Evolutionary conservation across 2,797 vertebrate genomes (phyloP).

Genomic region (Lagorchestes hirsutus): DNA sequence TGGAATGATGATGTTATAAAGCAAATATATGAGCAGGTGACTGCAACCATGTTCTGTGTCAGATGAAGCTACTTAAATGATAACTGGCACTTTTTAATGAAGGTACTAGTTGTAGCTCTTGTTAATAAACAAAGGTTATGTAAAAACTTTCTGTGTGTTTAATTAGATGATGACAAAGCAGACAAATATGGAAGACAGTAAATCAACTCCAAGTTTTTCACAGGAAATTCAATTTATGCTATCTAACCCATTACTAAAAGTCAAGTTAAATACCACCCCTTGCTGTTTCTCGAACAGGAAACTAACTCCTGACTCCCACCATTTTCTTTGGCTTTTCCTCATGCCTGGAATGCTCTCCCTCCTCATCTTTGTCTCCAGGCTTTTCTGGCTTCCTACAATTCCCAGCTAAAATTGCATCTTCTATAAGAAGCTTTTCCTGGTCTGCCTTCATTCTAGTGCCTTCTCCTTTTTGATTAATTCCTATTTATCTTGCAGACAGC

Average conservation of each 20-base stretch:
- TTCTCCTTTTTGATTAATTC: background rate
- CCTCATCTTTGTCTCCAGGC: background rate
- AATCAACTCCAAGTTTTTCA: background rate
- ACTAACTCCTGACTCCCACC: background rate
- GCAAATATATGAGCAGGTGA: background rate
- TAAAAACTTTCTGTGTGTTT: background rate
- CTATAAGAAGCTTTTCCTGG: background rate
- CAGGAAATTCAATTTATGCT: background rate
- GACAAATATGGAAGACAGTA: background rate
- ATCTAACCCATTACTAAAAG: background rate
- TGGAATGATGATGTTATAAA: background rate
- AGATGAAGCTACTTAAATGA: conserved; percentile 29
- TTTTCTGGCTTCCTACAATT: background rate
- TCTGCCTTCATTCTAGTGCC: background rate
- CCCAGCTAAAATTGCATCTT: background rate
- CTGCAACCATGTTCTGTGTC: background rate
- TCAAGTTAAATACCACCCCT: background rate
- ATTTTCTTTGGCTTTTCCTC: background rate
- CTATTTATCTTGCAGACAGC: background rate
- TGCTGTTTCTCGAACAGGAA: background rate
- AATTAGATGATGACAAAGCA: background rate
- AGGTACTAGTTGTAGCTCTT: background rate
- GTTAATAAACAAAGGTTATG: background rate
- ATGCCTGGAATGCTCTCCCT: background rate
- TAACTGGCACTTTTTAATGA: background rate